These are phyloP conservation scores for Octonoba sinensis DNA, from an alignment of 2,888 invertebrate species.

Conservation along the genomic window DNA sequence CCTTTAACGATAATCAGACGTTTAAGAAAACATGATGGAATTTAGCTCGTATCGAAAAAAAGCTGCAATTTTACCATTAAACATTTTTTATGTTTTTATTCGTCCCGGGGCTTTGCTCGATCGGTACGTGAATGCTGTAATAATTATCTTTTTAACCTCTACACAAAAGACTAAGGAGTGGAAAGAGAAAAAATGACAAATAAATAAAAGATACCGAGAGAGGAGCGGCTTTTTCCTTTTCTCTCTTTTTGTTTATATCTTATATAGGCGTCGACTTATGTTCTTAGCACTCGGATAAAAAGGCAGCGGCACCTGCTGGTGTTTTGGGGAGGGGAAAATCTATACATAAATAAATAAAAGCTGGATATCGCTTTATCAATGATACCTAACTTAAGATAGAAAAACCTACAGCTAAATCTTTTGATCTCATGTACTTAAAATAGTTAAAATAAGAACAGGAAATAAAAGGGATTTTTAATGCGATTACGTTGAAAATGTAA, in stretches of 20 bases:
- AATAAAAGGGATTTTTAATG: too few species aligned
- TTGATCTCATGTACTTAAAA: too few species aligned
- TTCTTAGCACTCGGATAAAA: constrained; percentile 36
- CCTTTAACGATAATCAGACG: constrained; percentile 17
- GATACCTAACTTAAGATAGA: constrained; percentile 13
- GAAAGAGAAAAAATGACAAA: constrained; percentile 20
- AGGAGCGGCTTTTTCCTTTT: constrained; percentile 15
- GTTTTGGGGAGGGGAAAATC: neutral
- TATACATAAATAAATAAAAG: too few species aligned
- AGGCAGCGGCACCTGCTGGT: constrained; percentile 29
- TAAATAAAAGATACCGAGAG: constrained; percentile 17
- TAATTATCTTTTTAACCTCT: constrained; percentile 52
- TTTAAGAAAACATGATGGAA: constrained; percentile 45
- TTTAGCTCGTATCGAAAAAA: constrained; percentile 3
- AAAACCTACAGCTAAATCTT: too few species aligned
- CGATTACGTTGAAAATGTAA: too few species aligned
- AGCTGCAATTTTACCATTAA: constrained; percentile 56
- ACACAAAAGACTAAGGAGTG: constrained; percentile 15
- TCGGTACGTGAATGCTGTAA: constrained; percentile 19
- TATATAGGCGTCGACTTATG: constrained; percentile 55
- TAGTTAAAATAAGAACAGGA: too few species aligned
- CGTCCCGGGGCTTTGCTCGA: constrained; percentile 13
- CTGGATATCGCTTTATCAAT: neutral
- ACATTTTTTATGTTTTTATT: constrained; percentile 22
- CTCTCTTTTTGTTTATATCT: constrained; percentile 10